A percentile compares a stretch with the other conserved stretches of the same genome.
Evolutionary conservation across 2,888 invertebrate species (phyloP).

Genomic region (Nomada fucata): DNA sequence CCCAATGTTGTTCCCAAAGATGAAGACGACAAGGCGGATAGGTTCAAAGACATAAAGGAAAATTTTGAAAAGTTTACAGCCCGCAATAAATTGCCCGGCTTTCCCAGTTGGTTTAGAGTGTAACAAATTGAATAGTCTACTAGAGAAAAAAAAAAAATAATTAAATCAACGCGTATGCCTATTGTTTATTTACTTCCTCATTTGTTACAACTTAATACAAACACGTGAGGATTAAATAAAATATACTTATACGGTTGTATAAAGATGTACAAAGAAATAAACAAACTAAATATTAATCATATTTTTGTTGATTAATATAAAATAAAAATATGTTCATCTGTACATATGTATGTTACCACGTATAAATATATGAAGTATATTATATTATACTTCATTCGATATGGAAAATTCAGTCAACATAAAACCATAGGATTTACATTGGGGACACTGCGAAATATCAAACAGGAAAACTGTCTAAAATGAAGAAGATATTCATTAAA

Average conservation of each 20-base stretch:
- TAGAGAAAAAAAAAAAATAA: background rate
- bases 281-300: background rate
- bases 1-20: slow-evolving; percentile 89
- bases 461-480: slow-evolving; percentile 85
- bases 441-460: slow-evolving; percentile 85
- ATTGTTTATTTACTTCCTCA: background rate
- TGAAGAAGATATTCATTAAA: background rate
- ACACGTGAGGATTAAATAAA: background rate
- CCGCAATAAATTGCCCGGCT: slow-evolving; percentile 7
- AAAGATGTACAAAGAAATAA: background rate
- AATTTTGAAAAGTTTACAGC: background rate
- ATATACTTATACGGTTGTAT: background rate
- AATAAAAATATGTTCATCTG: background rate
- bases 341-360: background rate
- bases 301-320: background rate
- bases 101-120: slow-evolving; percentile 38
- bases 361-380: background rate
- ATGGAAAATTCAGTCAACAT: slow-evolving; percentile 67
- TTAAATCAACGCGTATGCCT: background rate
- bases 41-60: background rate
- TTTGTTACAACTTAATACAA: slow-evolving; percentile 1
- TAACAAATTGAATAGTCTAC: background rate
- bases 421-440: slow-evolving; percentile 78
- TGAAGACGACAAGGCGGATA: slow-evolving; percentile 85
- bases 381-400: background rate